phyloP scores from a whole-genome alignment of 2,888 invertebrate genomes.

The Barypeithes pellucidus region DNA sequence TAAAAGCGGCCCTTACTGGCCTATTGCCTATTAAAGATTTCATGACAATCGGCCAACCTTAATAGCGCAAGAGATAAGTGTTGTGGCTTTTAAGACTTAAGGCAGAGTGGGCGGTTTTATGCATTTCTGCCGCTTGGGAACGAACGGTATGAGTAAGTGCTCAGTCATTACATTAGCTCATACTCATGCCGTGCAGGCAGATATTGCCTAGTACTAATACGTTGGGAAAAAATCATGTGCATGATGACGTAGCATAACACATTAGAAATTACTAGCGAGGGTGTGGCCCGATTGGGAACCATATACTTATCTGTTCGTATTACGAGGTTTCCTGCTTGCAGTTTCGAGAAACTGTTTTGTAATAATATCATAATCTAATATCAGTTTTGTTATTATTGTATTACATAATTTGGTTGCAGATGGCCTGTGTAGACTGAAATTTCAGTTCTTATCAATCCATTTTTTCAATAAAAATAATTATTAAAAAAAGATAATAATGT shows the following conservation, averaged over 20 bases:
- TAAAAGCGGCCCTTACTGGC: too few species aligned
- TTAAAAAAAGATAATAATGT: too few species aligned
- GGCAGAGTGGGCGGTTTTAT: conserved; percentile 48
- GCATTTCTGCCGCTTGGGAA: conserved; percentile 47
- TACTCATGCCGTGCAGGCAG: conserved; percentile 24
- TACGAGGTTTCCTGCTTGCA: conserved; percentile 13
- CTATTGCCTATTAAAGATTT: too few species aligned
- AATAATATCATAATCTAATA: conserved; percentile 1
- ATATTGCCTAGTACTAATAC: conserved; percentile 16
- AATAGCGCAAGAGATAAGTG: conserved; percentile 43
- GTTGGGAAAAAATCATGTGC: conserved; percentile 29
- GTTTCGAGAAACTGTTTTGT: conserved; percentile 9
- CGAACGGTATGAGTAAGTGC: conserved; percentile 48
- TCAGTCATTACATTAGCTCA: conserved; percentile 44
- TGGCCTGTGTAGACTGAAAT: too few species aligned
- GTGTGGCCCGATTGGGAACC: conserved; percentile 12
- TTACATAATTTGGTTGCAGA: neutral
- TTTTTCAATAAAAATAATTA: too few species aligned
- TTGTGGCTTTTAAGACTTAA: conserved; percentile 46
- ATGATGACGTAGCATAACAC: conserved; percentile 31
- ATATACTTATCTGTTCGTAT: conserved; percentile 6
- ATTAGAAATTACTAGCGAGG: conserved; percentile 30
- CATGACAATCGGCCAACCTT: conserved; percentile 19
- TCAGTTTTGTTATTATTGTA: neutral
- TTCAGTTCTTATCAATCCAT: too few species aligned